phyloP scores from a whole-genome alignment of 2,888 invertebrate genomes.

The Meliscaeva auricollis region DNA sequence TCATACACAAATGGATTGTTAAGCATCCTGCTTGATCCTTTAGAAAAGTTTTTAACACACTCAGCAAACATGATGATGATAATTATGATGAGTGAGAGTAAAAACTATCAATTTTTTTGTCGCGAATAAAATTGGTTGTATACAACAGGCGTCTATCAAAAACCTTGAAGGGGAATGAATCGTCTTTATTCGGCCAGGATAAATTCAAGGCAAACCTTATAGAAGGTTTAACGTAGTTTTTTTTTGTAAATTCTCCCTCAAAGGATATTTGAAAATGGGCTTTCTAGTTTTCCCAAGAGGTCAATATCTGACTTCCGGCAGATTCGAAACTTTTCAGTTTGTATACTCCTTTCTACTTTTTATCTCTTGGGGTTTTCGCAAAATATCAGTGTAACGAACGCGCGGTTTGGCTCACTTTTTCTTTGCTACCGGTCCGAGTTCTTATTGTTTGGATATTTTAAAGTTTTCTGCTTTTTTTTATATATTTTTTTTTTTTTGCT shows the following conservation, averaged over 20 bases:
- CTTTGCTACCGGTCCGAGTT: neutral
- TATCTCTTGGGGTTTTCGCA: conserved; percentile 37
- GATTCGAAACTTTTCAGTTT: conserved; percentile 41
- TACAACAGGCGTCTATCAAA: conserved; percentile 2
- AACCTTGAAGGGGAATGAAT: neutral
- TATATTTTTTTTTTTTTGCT: conserved; percentile 16
- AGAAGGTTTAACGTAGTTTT: neutral
- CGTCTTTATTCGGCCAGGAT: neutral
- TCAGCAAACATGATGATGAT: neutral
- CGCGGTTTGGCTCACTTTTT: conserved; percentile 19
- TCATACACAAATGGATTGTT: conserved; percentile 25
- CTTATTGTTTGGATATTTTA: conserved; percentile 43
- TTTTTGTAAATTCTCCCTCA: neutral
- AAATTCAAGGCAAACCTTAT: neutral
- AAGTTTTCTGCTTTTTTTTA: conserved; percentile 32
- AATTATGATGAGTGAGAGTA: conserved; percentile 21
- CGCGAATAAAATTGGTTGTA: neutral
- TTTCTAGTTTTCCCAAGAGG: conserved; percentile 26
- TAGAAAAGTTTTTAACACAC: conserved; percentile 3
- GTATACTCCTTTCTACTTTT: neutral
- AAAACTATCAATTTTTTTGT: neutral
- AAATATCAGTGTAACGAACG: conserved; percentile 29
- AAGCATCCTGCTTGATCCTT: conserved; percentile 32
- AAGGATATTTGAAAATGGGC: conserved; percentile 20
- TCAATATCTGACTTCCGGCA: conserved; percentile 46